Base-by-base conservation (phyloP, 2,113 vertebrate species). In the Mustela lutreola region DNA sequence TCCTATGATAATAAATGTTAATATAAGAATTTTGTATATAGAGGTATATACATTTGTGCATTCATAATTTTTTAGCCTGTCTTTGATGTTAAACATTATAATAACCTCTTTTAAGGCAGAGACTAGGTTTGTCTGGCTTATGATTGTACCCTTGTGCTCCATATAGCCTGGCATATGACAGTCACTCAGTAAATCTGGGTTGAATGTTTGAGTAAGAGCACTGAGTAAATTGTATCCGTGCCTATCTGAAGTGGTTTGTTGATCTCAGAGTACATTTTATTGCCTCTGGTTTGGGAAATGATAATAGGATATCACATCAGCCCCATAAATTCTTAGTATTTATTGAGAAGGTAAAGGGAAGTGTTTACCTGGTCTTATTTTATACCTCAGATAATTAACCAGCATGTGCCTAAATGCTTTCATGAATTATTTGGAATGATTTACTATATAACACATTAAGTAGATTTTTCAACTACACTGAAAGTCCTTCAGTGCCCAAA, bases 271-370 rank as follows among this genome's bases (percentile, higher is more conserved):
- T 73, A n/a, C 12, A 31, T 88, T 67, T 89, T 88, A 88, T 88
- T 76, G 76, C 56, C 33, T 85, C 33, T 73, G 88, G 16, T 88
- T 65, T 26, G 70, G 89, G 42, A 56, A 91, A 83, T 56, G 60
- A 63, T 58, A 93, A 48, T 86, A 36, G 60, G 22, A 70, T 91
- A 56, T 45, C 26, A 90, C 48, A 93, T 65, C 2, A 75, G 6
- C 31, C 70, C 67, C 14, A 82, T 39, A 86, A 71, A 87, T 87
- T 90, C 39, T 26, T 71, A 63, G 45, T 56, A 73, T 70, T 88
- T 96, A 95, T 87, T 88, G 90, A 95, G 89, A 65, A 65, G n/a
- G 16, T 90, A 33, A 90, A 71, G n/a, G 42, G 31, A 92, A 86
- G 18, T 75, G 16, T 58, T 95, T 95, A 82, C 21, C 33, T 86